Percentiles rank a stretch among this genome's conserved stretches.
phyloP scores from a whole-genome alignment of 1,140 invertebrate species.

The Calycopis cecrops region DNA sequence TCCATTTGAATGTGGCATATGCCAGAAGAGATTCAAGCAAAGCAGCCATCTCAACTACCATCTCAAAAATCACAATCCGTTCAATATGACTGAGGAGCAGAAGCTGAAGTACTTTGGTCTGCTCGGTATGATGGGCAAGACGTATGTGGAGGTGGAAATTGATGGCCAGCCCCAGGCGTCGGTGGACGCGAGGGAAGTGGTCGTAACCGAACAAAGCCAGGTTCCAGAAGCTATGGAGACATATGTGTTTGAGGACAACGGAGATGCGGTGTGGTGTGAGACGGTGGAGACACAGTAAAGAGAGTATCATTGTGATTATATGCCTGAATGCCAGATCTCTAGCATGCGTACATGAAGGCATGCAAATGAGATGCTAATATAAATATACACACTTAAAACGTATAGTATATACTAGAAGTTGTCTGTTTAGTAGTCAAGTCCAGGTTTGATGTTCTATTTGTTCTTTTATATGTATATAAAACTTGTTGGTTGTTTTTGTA shows the following conservation, averaged over 20 bases:
- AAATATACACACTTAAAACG: no score
- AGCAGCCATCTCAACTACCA: slow-evolving; percentile 68
- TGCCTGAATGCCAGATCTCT: no score
- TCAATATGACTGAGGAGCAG: slow-evolving; percentile 45
- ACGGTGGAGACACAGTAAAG: not conserved
- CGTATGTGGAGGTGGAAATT: not conserved
- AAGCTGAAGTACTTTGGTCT: slow-evolving; percentile 37
- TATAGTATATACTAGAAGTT: no score
- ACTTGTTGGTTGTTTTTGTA: no score
- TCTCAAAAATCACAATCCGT: slow-evolving; percentile 53
- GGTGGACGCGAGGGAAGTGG: not conserved
- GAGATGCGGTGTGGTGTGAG: not conserved
- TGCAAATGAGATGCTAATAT: no score
- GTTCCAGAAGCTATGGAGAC: not conserved
- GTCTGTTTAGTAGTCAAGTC: no score
- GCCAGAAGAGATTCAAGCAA: slow-evolving; percentile 73
- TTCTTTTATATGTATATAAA: no score
- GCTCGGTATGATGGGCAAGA: slow-evolving; percentile 1
- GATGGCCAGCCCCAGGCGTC: not conserved
- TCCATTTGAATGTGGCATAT: slow-evolving; percentile 83
- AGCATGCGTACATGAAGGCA: no score
- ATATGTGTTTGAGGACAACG: not conserved
- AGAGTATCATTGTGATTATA: no score
- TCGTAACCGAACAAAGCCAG: not conserved
- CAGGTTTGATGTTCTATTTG: no score